Base-by-base conservation (phyloP, 2,888 invertebrate genomes). In the Agonopterix arenella region DNA sequence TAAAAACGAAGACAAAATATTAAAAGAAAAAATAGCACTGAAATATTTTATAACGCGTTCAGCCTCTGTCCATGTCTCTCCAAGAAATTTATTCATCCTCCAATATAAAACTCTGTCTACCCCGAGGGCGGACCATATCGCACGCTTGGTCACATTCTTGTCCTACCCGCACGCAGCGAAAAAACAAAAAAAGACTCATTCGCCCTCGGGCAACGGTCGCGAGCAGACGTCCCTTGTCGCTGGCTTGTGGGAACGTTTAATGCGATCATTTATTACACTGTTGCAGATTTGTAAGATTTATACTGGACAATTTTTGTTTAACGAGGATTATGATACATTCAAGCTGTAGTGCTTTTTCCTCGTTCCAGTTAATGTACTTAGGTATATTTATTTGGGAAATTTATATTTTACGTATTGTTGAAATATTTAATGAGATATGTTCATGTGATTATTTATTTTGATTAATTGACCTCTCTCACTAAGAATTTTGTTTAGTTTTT, bases 101-200 rank as follows among this genome's bases (percentile, higher is more conserved):
- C 11, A 43, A 56, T 56, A 61, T 67, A 74, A 59, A 63, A 68
- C 67, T 76, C 73, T 79, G 72, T 72, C 69, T 61, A 62, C 59
- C 69, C 81, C 69, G 51, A 52, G 50, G 78, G 80, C 77, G 57
- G 57, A 65, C 70, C 79, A 82, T 82, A 81, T 81, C 80, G 80
- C 81, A 79, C 79, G 70, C 61, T 66, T 71, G 80, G 81, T 80
- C 80, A 80, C 81, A 81, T 81, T 80, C 80, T 74, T 73, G 64
- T 63, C 62, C 77, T 80, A 80, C 81, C 79, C 78, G 70, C 70
- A 64, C 57, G 62, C 45, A 45, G 45, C 5, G 62, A 62, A 69
- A 74, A 73, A 70, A 70, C 66, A 57, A 61, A 67, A n/a, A 62
- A 58, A 54, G 11, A 36, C 55, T 61, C 73, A 80, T 60, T 78